Conservation (phyloP, 1,140 invertebrate species). For the Papilio dardanus region DNA sequence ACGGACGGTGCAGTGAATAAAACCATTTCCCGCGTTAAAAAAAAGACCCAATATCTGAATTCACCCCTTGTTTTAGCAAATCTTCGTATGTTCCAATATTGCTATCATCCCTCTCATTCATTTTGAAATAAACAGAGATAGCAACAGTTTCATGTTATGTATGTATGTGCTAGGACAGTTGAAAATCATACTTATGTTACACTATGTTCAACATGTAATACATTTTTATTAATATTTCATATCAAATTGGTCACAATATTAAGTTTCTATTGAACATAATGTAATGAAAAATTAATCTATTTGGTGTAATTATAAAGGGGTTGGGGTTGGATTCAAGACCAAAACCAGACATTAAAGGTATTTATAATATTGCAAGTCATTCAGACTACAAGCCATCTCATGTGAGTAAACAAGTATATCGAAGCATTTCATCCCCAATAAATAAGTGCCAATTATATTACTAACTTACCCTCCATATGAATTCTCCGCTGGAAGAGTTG, state of each 20-base stretch:
- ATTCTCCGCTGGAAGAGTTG: slow-evolving; percentile 88
- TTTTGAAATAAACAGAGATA: neutral
- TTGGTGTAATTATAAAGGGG: neutral
- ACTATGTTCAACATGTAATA: neutral
- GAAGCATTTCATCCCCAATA: slow-evolving; percentile 22
- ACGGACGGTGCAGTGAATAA: no score
- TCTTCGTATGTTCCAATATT: no score
- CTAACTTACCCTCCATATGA: slow-evolving; percentile 88
- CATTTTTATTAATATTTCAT: no score
- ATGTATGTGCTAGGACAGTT: neutral
- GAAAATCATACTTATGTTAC: neutral
- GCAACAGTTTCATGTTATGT: neutral
- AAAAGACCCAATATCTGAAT: no score
- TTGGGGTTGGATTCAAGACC: neutral
- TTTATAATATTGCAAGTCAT: neutral
- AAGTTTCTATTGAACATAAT: neutral
- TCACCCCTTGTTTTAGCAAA: no score
- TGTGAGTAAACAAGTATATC: neutral
- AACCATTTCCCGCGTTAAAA: no score
- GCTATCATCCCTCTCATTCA: neutral
- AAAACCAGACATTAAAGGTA: neutral
- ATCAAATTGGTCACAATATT: no score
- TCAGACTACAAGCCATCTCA: slow-evolving; percentile 3
- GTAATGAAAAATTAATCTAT: neutral
- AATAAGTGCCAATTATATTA: neutral